phyloP scores from a whole-genome alignment of 1,140 invertebrate species.

The Tyrophagus putrescentiae region DNA sequence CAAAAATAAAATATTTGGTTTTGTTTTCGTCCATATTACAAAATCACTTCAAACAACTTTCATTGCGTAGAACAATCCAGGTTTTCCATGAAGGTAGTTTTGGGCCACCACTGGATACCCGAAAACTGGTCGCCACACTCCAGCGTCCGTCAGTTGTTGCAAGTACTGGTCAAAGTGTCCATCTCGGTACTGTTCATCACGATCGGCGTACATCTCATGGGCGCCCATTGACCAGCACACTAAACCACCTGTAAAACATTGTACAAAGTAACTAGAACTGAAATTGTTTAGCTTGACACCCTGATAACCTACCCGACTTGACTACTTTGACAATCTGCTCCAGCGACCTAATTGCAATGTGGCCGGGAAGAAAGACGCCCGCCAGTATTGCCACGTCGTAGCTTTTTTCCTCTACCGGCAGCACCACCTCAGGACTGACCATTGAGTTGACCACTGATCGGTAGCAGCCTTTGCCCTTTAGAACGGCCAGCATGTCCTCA shows the following conservation, averaged over 20 bases:
- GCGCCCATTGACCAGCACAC: conserved; percentile 16
- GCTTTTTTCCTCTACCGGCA: conserved; percentile 22
- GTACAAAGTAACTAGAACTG: background rate
- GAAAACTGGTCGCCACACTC: conserved; percentile 10
- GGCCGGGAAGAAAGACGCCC: conserved; percentile 26
- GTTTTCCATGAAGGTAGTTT: background rate
- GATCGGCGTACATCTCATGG: background rate
- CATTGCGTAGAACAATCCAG: conserved; percentile 16
- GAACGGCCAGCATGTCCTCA: conserved; percentile 23
- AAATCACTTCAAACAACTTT: conserved; percentile 15
- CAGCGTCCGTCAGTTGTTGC: background rate
- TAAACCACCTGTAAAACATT: conserved; percentile 11
- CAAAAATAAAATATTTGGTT: background rate
- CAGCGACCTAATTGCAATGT: conserved; percentile 22
- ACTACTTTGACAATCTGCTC: conserved; percentile 21
- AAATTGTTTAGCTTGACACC: background rate
- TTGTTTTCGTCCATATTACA: background rate
- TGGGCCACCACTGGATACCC: conserved; percentile 7
- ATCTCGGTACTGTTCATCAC: conserved; percentile 12
- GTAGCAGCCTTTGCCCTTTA: conserved; percentile 22
- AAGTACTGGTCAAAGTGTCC: conserved; percentile 12
- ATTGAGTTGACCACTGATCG: conserved; percentile 20
- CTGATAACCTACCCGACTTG: conserved; percentile 23
- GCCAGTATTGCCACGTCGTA: conserved; percentile 26
- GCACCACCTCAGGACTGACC: conserved; percentile 2